Evolutionary conservation across 2,888 invertebrate genomes (phyloP), one percentile per base, ranked within the genome.

Genomic region (Agrochola lychnidis): DNA sequence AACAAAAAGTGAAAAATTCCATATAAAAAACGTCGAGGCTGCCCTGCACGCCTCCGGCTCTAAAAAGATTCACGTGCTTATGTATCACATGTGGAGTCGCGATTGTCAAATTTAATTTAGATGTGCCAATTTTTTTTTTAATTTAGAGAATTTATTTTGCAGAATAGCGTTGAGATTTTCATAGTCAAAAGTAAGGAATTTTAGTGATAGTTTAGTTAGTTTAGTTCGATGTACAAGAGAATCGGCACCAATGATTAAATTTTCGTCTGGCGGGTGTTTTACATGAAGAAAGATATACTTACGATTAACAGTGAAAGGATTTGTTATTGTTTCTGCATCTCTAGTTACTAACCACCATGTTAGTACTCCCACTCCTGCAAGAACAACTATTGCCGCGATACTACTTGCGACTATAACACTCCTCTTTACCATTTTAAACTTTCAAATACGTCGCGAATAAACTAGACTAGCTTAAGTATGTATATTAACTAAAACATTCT

Each of bases 291-390:
- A 70, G 64, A 69, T 4, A 42, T 61, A 82, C 83, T 83, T 62
- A 80, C 80, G 36, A 42, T 66, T 66, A 57, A 80, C 83, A 67
- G 25, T 45, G 63, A 76, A 79, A 25, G 53, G 57, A 14, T 61
- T 42, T 45, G 25, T 14, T 42, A n/a, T 9, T 30, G n/a, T 30
- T 30, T 36, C 73, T 14, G 81, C 86, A 1, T 83, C 75, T 9
- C 81, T 81, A 0, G 89, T 84, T 7, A 93, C 88, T 64, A 93
- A 73, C 93, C 92, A 93, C 93, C 93, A 94, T 75, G 91, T 93
- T 1, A 94, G 76, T 0, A 90, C 91, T 14, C 87, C 90, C 1
- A 92, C 63, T 0, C 93, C 94, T 0, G 91, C 87, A 0, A 90
- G 89, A 10, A 91, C 78, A 4, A 88, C 77, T 10, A 87, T 59